phyloP scores from a whole-genome alignment of 2,888 invertebrate genomes.

The Acanthosepion esculentum region DNA sequence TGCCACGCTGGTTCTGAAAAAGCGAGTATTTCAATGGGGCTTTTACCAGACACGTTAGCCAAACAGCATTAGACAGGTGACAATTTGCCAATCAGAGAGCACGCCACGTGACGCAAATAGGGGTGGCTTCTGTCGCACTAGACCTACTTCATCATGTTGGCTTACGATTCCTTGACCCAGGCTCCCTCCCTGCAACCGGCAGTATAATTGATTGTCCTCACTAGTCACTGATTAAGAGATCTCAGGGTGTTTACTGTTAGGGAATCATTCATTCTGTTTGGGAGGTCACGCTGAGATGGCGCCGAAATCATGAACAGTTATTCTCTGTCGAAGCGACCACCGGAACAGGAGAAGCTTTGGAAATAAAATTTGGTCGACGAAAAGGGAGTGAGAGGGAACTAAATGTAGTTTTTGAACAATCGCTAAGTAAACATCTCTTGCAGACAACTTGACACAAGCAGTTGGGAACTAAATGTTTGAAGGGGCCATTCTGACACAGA shows the following conservation, averaged over 20 bases:
- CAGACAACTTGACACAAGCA: background rate
- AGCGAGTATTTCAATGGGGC: too few species aligned
- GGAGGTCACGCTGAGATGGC: background rate
- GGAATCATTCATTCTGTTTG: background rate
- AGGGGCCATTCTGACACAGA: too few species aligned
- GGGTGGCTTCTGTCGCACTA: too few species aligned
- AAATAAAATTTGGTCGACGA: background rate
- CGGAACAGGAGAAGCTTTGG: background rate
- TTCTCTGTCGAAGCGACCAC: background rate
- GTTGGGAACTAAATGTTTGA: too few species aligned
- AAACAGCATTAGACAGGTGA: background rate
- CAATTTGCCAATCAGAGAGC: background rate
- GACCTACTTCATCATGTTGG: too few species aligned
- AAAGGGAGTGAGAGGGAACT: too few species aligned
- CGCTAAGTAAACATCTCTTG: background rate
- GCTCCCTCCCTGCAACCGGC: background rate
- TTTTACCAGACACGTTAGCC: too few species aligned
- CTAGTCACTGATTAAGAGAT: background rate
- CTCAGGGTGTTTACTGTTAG: background rate
- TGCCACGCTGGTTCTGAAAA: too few species aligned
- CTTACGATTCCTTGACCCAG: too few species aligned
- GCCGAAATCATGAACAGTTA: background rate
- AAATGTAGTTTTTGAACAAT: background rate
- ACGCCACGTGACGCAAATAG: background rate
- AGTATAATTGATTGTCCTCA: background rate